Evolutionary conservation across 2,797 vertebrate species (phyloP), one percentile per base, ranked within the genome.

Genomic region (Galago senegalensis): DNA sequence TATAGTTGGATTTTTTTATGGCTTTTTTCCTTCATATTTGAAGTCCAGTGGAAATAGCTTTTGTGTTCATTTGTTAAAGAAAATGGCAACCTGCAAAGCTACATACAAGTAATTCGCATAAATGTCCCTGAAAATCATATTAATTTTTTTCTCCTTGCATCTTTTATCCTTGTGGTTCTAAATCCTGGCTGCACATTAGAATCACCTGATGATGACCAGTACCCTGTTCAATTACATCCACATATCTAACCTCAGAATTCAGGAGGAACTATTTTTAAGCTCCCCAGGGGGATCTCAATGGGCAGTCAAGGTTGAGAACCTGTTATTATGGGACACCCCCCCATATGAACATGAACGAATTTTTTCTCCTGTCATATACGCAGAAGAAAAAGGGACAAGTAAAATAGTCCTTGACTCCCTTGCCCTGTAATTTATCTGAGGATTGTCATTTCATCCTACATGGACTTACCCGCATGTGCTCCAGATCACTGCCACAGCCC

Each of bases 21-120:
- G 31, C 75, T 23, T 77, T 79, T 88, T 80, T 72, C 11, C 77
- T 37, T 56, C 76, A 87, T 91, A 87, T 85, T 82, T 95, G 34
- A 97, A 94, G 58, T 87, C 77, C 89, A 86, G 27, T 63, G 46
- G 43, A 95, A 97, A 91, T 58, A 87, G 63, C 27, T 82, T 90
- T 75, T 80, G 83, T 94, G n/a, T 88, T 96, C 87, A 96, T 96
- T 97, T 93, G 81, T 85, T 93, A 87, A 92, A 94, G 60, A 89
- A 97, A 88, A 80, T 27, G 89, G 81, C 58, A 85, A 75, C 37
- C 84, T 81, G 20, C 43, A 85, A 75, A 85, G 27, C 43, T 56
- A 79, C 73, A 75, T 93, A 75, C 94, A 96, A 88, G 61, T 89
- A 97, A 94, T 73, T 86, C 96, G 79, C 53, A 61, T 92, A 96